A percentile compares a stretch with the other conserved stretches of the same genome.
phyloP scores from a whole-genome alignment of 2,888 invertebrate species.

The Apamea anceps region DNA sequence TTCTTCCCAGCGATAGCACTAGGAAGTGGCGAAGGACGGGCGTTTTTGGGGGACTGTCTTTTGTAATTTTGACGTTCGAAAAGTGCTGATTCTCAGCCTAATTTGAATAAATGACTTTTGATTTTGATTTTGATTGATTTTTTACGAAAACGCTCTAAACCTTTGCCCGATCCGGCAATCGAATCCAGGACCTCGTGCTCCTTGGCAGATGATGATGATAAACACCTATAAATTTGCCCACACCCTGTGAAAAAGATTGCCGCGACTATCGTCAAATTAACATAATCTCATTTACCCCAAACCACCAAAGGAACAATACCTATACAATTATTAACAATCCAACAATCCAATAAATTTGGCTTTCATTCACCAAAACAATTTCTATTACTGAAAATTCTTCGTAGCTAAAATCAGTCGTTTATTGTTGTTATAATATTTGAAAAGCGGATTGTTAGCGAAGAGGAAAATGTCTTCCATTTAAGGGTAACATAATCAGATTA shows the following conservation, averaged over 20 bases:
- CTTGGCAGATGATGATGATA: neutral
- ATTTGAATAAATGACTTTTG: too few relatives aligned
- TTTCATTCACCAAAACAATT: neutral
- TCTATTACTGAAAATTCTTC: neutral
- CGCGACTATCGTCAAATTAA: neutral
- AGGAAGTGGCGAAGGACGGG: too few relatives aligned
- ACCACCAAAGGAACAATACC: neutral
- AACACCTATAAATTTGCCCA: neutral
- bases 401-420: conserved; percentile 10
- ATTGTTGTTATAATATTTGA: conserved; percentile 14
- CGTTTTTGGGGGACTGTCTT: too few relatives aligned
- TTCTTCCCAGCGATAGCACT: too few relatives aligned
- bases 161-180: neutral
- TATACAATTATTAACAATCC: neutral
- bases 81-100: too few relatives aligned
- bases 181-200: neutral
- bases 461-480: conserved; percentile 11
- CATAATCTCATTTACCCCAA: neutral
- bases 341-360: neutral
- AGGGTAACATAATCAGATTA: neutral
- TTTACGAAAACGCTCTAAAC: too few relatives aligned
- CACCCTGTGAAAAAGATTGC: neutral
- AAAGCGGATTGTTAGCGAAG: conserved; percentile 12
- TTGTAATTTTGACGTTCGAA: too few relatives aligned
- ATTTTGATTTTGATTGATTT: too few relatives aligned